Evolutionary conservation across 1,140 invertebrate genomes (phyloP), one percentile per base, ranked within the genome.

Genomic region (Ephestia elutella): DNA sequence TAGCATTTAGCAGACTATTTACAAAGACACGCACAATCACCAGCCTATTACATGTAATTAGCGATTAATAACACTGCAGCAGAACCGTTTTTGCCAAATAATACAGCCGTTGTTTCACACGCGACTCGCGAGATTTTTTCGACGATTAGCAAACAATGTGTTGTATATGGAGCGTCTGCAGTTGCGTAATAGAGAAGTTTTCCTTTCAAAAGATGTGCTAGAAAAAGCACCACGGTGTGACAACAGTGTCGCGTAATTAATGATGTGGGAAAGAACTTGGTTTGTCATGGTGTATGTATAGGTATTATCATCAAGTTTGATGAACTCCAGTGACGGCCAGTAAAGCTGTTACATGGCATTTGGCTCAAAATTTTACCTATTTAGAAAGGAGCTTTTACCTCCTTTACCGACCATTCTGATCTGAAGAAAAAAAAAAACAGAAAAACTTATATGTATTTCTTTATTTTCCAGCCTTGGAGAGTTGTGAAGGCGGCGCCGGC

Each of bases 401-500:
- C n/a, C n/a, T n/a, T n/a, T n/a, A n/a, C n/a, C n/a, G n/a, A n/a
- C n/a, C n/a, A n/a, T n/a, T n/a, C n/a, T n/a, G n/a, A n/a, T n/a
- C n/a, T n/a, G n/a, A n/a, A n/a, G n/a, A n/a, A n/a, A n/a, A n/a
- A n/a, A n/a, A 15, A 15, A 44, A 44, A 5, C 38, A 44, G 32
- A 9, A 11, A 44, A 5, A 44, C 10, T 10, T n/a, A 44, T 10
- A 2, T 44, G n/a, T 15, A 3, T 44, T 15, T 44, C 13, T 44
- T 44, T 44, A 44, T 60, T 71, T 90, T 91, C 55, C 85, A 91
- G 90, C 67, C 80, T 56, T 91, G 90, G 90, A 80, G 82, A 70
- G 81, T 74, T 13, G 71, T 89, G 17, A 76, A 88, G 50, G 58
- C 64, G 15, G 75, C 77, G 25, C 66, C 73, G 59, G 57, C 65